Evolutionary conservation across 1,140 invertebrate genomes (phyloP).

Genomic region (Tachypleus tridentatus): DNA sequence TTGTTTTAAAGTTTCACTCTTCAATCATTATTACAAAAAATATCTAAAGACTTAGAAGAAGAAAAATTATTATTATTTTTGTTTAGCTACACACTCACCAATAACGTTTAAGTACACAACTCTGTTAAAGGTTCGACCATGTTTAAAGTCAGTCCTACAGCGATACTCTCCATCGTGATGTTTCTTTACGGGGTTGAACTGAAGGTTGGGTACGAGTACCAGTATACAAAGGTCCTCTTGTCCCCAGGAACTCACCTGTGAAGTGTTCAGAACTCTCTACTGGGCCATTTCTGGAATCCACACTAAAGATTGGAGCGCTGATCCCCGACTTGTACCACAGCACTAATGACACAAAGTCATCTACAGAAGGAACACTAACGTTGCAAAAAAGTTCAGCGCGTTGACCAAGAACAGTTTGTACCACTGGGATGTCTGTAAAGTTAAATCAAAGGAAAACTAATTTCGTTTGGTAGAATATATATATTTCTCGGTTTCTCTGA

Average conservation of each 20-base stretch:
- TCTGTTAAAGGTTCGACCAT: conserved; percentile 8
- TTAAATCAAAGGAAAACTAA: too few relatives aligned
- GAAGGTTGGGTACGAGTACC: conserved; percentile 42
- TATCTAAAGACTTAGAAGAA: too few relatives aligned
- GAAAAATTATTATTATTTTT: too few relatives aligned
- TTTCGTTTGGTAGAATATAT: too few relatives aligned
- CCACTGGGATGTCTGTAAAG: too few relatives aligned
- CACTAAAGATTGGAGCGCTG: conserved; percentile 5
- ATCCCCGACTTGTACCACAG: conserved; percentile 65
- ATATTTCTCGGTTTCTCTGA: too few relatives aligned
- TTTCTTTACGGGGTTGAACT: conserved; percentile 26
- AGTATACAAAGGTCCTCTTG: conserved; percentile 15
- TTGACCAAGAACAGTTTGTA: conserved; percentile 58
- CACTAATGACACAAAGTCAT: conserved; percentile 60
- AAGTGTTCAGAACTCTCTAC: not conserved
- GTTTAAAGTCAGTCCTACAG: conserved; percentile 13
- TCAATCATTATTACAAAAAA: too few relatives aligned
- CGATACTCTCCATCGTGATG: conserved; percentile 30
- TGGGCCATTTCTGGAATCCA: conserved; percentile 3
- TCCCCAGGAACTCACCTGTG: conserved; percentile 1
- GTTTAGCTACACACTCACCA: too few relatives aligned
- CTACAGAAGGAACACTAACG: conserved; percentile 51
- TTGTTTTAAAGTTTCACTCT: too few relatives aligned
- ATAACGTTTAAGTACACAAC: conserved; percentile 11
- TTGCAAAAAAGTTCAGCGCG: conserved; percentile 63